Conservation (phyloP, 2,888 invertebrate species). For the Julus scanicus region DNA sequence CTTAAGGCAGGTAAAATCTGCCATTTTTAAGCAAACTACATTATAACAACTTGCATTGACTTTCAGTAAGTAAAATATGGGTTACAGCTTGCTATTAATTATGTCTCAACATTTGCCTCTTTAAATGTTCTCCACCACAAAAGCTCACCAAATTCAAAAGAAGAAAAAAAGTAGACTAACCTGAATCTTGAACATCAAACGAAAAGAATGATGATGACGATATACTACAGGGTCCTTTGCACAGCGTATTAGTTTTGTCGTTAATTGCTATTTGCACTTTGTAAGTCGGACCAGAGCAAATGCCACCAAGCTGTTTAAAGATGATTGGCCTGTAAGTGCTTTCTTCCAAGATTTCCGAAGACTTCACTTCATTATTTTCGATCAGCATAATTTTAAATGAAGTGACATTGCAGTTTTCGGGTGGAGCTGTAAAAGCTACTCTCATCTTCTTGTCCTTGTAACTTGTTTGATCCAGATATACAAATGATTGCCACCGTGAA, state of each 20-base stretch:
- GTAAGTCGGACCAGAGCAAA: not conserved
- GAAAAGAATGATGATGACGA: not conserved
- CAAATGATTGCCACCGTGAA: not conserved
- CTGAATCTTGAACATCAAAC: not conserved
- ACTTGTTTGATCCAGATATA: slow-evolving; percentile 6
- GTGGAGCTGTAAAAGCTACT: slow-evolving; percentile 12
- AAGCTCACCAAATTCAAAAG: not conserved
- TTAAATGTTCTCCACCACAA: too few species aligned
- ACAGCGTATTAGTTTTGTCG: not conserved
- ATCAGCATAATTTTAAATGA: not conserved
- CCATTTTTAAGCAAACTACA: too few species aligned
- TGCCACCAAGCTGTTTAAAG: too few species aligned
- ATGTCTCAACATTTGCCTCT: too few species aligned
- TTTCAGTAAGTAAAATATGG: too few species aligned
- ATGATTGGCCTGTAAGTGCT: not conserved
- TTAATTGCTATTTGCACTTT: not conserved
- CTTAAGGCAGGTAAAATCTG: too few species aligned
- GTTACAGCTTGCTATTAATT: too few species aligned
- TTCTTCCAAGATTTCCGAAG: not conserved
- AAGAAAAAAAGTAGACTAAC: not conserved
- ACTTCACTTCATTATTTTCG: not conserved
- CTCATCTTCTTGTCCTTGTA: not conserved
- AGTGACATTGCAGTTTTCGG: not conserved
- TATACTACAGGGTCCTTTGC: not conserved
- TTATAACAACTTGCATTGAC: too few species aligned